phyloP scores from a whole-genome alignment of 2,888 invertebrate genomes.

The Melikaiella ostensackeni region DNA sequence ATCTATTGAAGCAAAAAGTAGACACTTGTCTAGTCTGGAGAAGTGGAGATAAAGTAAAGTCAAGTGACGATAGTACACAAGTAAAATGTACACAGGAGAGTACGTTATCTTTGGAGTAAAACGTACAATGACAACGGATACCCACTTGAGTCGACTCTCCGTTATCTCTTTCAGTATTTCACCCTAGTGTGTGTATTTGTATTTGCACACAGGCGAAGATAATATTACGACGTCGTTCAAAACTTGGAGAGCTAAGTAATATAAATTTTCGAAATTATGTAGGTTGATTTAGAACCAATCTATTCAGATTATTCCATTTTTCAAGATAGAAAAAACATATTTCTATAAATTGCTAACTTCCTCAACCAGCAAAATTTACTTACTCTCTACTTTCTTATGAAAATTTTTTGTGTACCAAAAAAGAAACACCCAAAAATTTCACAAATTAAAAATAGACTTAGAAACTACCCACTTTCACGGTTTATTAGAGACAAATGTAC shows the following conservation, averaged over 20 bases:
- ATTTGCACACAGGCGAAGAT: neutral
- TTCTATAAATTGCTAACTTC: too few species aligned
- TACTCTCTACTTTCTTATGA: too few species aligned
- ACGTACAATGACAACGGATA: slow-evolving; percentile 41
- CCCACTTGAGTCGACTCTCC: slow-evolving; percentile 25
- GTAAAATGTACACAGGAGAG: slow-evolving; percentile 12
- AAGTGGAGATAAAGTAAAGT: neutral
- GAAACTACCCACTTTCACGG: too few species aligned
- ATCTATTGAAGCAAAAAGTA: slow-evolving; percentile 4
- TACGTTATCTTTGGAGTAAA: slow-evolving; percentile 18
- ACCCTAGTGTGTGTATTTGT: slow-evolving; percentile 27
- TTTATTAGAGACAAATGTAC: too few species aligned
- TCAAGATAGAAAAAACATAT: too few species aligned
- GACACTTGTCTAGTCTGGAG: neutral
- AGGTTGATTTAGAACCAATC: too few species aligned
- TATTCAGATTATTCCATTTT: too few species aligned
- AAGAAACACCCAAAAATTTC: too few species aligned
- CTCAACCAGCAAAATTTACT: too few species aligned
- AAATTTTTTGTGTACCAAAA: too few species aligned
- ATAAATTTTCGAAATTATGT: neutral
- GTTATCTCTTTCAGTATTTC: slow-evolving; percentile 6
- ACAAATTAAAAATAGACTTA: too few species aligned
- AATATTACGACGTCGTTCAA: neutral
- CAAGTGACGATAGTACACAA: neutral
- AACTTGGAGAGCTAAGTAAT: neutral